phyloP scores from a whole-genome alignment of 2,888 invertebrate species.

The Fabriciana adippe region DNA sequence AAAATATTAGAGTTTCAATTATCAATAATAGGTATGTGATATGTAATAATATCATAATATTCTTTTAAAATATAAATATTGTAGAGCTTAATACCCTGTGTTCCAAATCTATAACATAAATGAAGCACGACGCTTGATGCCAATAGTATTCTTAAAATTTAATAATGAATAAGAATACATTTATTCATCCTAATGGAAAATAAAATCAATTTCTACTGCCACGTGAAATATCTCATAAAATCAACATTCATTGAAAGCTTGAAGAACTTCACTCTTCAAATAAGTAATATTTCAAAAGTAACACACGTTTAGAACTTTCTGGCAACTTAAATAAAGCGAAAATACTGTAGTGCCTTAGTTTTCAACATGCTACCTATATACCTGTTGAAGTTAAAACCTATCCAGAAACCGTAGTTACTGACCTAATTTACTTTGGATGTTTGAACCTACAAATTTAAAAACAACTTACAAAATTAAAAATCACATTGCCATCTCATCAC shows the following conservation, averaged over 20 bases:
- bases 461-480: too few species aligned
- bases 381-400: neutral
- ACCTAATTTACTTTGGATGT: neutral
- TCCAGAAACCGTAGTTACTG: neutral
- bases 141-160: too few species aligned
- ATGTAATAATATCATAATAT: too few species aligned
- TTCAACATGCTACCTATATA: neutral
- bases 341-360: constrained; percentile 3
- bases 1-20: too few species aligned
- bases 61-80: too few species aligned
- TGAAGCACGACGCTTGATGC: neutral
- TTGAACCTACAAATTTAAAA: neutral
- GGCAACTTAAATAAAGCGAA: neutral
- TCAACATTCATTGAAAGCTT: neutral
- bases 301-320: constrained; percentile 11
- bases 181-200: neutral
- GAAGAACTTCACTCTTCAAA: neutral
- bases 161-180: neutral
- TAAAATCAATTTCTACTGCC: neutral
- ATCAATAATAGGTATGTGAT: too few species aligned
- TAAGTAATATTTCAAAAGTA: constrained; percentile 6
- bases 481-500: too few species aligned
- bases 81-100: too few species aligned
- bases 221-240: neutral
- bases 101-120: neutral